phyloP scores from a whole-genome alignment of 2,888 invertebrate species.

The Chrysomela aeneicollis region DNA sequence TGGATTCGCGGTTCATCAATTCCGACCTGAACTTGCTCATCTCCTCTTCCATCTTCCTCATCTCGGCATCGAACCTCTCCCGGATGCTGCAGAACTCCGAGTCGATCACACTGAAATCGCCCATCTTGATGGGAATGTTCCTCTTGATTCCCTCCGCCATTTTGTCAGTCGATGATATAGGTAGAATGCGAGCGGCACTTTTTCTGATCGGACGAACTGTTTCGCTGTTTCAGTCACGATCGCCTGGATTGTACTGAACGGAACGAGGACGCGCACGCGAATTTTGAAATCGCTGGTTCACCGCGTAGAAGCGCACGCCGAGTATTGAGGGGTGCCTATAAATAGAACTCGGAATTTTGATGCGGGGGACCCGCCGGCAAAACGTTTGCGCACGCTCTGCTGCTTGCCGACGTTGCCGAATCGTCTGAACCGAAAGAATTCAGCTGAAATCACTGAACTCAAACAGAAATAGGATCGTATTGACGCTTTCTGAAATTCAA shows the following conservation, averaged over 20 bases:
- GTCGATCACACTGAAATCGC: slow-evolving; percentile 95
- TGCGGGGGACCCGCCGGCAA: neutral
- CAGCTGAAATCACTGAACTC: neutral
- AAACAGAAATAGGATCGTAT: no score
- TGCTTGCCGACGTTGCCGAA: neutral
- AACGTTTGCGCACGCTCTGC: neutral
- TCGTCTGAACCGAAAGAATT: neutral
- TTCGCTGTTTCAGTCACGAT: neutral
- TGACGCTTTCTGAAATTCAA: no score
- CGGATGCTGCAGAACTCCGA: slow-evolving; percentile 96
- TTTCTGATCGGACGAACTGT: neutral
- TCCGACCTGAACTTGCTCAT: slow-evolving; percentile 95
- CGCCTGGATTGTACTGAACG: neutral
- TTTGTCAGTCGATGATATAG: slow-evolving; percentile 41
- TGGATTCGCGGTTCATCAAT: slow-evolving; percentile 90
- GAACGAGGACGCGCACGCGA: neutral
- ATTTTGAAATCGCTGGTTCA: neutral
- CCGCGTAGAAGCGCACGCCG: neutral
- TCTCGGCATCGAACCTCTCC: slow-evolving; percentile 94
- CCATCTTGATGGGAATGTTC: slow-evolving; percentile 90
- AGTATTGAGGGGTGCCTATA: neutral
- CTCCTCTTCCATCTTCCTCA: slow-evolving; percentile 98
- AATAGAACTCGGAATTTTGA: neutral
- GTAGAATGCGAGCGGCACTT: neutral
- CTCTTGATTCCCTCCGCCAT: slow-evolving; percentile 86